These are phyloP conservation scores for Mola mola DNA, from an alignment of 2,113 vertebrate species.

Conservation along the genomic window DNA sequence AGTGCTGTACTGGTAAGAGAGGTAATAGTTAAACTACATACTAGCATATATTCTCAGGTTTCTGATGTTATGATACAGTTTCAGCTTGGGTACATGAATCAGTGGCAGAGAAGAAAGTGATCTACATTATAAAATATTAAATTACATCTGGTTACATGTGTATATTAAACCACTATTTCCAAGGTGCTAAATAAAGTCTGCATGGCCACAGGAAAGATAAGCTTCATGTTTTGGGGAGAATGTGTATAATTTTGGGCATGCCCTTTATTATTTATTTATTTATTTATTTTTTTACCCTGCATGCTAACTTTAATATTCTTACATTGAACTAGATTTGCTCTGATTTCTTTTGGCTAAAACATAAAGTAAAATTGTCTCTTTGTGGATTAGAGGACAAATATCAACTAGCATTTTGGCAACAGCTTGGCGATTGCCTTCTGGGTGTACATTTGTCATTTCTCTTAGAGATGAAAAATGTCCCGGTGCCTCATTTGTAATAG, in stretches of 20 bases:
- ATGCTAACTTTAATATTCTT: slow-evolving; percentile 9
- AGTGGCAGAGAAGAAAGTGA: slow-evolving; percentile 8
- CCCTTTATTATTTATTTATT: no score
- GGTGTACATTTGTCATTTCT: slow-evolving; percentile 41
- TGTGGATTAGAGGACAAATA: slow-evolving; percentile 26
- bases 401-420: slow-evolving; percentile 35
- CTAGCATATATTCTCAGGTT: slow-evolving; percentile 1
- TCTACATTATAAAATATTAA: neutral
- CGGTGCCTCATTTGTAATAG: neutral
- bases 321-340: slow-evolving; percentile 7
- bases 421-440: slow-evolving; percentile 28
- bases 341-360: slow-evolving; percentile 25
- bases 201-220: neutral
- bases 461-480: slow-evolving; percentile 33
- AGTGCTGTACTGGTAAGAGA: slow-evolving; percentile 9
- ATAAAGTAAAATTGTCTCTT: slow-evolving; percentile 16
- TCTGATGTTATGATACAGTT: slow-evolving; percentile 17
- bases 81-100: slow-evolving; percentile 11
- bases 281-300: neutral
- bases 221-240: neutral
- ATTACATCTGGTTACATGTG: neutral
- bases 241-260: slow-evolving; percentile 6
- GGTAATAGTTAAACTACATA: slow-evolving; percentile 8
- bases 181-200: slow-evolving; percentile 26
- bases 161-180: neutral